Conservation (phyloP, 2,113 vertebrate species). For the Bothrops jararaca region DNA sequence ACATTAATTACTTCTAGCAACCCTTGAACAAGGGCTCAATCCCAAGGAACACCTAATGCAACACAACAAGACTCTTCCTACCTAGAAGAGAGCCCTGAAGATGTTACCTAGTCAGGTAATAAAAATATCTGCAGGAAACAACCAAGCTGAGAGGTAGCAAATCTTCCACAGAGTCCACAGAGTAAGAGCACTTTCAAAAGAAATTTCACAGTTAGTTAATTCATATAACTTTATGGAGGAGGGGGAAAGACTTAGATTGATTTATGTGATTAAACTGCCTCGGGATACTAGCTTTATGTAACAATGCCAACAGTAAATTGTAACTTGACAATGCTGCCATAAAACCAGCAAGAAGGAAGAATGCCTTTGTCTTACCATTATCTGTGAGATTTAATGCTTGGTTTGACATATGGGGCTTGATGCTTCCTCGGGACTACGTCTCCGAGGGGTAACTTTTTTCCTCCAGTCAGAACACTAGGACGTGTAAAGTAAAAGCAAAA, state of each 20-base stretch:
- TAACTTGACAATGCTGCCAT: conserved; percentile 21
- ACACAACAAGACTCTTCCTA: not conserved
- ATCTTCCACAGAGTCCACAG: not conserved
- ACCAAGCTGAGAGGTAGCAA: not conserved
- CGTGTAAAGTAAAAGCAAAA: not conserved
- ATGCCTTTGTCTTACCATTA: conserved; percentile 31
- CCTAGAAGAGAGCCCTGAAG: not conserved
- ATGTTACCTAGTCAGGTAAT: not conserved
- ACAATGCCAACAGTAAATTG: conserved; percentile 49
- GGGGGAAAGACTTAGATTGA: conserved; percentile 14
- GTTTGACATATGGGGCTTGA: not conserved
- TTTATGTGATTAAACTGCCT: conserved; percentile 33
- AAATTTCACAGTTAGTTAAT: conserved; percentile 18
- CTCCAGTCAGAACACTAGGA: not conserved
- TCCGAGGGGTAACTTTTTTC: not conserved
- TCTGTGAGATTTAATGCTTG: conserved; percentile 46
- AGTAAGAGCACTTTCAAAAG: not conserved
- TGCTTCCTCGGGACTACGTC: not conserved
- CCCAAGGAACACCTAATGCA: not conserved
- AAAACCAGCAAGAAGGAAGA: conserved; percentile 43
- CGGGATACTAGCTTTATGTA: conserved; percentile 34
- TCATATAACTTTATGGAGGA: not conserved
- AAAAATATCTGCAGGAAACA: not conserved
- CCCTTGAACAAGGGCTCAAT: not conserved
- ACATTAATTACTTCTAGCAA: too few relatives aligned